A percentile compares a stretch with the other conserved stretches of the same genome.
phyloP scores from a whole-genome alignment of 2,888 invertebrate genomes.

The Ditula angustiorana region DNA sequence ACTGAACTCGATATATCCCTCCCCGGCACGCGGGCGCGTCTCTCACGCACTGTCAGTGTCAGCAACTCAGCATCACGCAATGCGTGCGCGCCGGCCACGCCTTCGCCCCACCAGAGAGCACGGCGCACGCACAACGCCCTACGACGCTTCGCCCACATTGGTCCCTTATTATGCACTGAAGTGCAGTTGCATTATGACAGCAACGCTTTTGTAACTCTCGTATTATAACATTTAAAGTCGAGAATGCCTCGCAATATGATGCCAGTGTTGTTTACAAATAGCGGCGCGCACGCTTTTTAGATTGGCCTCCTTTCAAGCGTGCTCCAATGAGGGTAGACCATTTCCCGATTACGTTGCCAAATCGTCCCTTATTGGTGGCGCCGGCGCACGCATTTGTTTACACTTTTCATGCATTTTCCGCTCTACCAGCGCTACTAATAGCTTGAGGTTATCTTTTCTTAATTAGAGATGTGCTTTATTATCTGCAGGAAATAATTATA shows the following conservation, averaged over 20 bases:
- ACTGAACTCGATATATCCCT: conserved; percentile 18
- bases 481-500: conserved; percentile 1
- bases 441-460: conserved; percentile 25
- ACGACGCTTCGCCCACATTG: conserved; percentile 69
- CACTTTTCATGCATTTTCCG: conserved; percentile 25
- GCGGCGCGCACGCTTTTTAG: conserved; percentile 1
- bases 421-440: neutral
- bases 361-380: conserved; percentile 32
- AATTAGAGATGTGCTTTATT: conserved; percentile 21
- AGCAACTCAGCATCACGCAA: conserved; percentile 68
- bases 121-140: conserved; percentile 60
- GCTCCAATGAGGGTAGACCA: conserved; percentile 63
- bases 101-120: conserved; percentile 58
- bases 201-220: neutral
- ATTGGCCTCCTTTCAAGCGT: conserved; percentile 15
- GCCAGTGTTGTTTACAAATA: neutral
- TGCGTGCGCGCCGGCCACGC: conserved; percentile 75
- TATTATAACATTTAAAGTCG: conserved; percentile 1
- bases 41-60: conserved; percentile 76
- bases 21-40: conserved; percentile 48
- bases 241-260: conserved; percentile 5
- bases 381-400: conserved; percentile 16
- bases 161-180: conserved; percentile 68
- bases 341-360: conserved; percentile 30
- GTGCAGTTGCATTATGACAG: conserved; percentile 9